These are phyloP conservation scores for Coptodon rendalli DNA, from an alignment of 2,113 vertebrate genomes.

Conservation along the genomic window DNA sequence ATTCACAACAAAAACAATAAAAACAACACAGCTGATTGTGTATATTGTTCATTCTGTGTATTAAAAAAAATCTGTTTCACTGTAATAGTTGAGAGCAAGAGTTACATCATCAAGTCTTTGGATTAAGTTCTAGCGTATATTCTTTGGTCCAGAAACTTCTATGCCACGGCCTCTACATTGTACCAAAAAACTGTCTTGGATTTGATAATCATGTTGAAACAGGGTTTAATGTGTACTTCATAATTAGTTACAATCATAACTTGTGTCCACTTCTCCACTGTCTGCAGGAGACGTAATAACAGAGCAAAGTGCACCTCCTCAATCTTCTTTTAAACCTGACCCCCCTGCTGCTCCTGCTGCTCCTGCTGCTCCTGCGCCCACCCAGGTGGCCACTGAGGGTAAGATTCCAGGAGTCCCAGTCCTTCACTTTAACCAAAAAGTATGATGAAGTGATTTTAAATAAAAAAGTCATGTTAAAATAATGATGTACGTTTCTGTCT, in stretches of 20 bases:
- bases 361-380: neutral
- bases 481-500: neutral
- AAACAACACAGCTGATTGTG: rapidly evolving
- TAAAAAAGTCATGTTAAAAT: neutral
- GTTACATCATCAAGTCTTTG: neutral
- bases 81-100: neutral
- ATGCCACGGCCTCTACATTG: neutral
- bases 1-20: neutral
- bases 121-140: neutral
- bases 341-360: neutral
- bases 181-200: rapidly evolving
- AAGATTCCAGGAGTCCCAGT: neutral
- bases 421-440: neutral
- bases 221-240: neutral
- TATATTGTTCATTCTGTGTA: neutral
- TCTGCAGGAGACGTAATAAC: slow-evolving; percentile 48
- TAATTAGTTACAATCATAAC: neutral
- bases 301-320: slow-evolving; percentile 9
- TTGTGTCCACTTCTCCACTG: neutral
- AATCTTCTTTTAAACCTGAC: slow-evolving; percentile 32
- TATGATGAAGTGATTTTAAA: neutral
- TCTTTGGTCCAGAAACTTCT: neutral
- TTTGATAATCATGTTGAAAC: neutral
- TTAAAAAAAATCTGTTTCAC: neutral
- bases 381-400: slow-evolving; percentile 42